These are phyloP conservation scores for Sebastes trivittatus DNA, from an alignment of 2,797 vertebrate species.

Conservation along the genomic window DNA sequence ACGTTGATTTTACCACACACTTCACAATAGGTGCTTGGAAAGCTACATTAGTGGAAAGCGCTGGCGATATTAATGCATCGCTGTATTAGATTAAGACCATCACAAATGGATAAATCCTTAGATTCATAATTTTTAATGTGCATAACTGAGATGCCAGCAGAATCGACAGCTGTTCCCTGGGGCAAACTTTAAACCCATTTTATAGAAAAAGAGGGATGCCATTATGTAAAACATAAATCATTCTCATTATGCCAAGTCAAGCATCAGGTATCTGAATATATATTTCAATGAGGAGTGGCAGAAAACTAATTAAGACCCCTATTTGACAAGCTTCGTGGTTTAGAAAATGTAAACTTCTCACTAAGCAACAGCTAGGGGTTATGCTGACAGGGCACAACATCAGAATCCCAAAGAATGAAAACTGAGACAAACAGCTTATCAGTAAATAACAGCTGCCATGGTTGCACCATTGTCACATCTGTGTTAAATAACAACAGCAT, in stretches of 20 bases:
- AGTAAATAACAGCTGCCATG: slow-evolving; percentile 28
- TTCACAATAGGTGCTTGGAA: slow-evolving; percentile 5
- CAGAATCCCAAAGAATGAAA: slow-evolving; percentile 33
- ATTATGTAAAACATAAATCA: slow-evolving; percentile 19
- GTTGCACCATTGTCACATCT: slow-evolving; percentile 11
- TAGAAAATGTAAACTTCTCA: background rate
- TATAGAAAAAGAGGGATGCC: background rate
- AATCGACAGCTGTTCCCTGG: background rate
- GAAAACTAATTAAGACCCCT: background rate
- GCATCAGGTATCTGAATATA: slow-evolving; percentile 1
- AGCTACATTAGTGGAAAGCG: background rate
- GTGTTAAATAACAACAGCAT: slow-evolving; percentile 3
- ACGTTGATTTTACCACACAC: background rate
- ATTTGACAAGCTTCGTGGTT: background rate
- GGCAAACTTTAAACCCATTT: slow-evolving; percentile 9
- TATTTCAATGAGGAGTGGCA: background rate
- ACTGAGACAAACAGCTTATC: slow-evolving; percentile 32
- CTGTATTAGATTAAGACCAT: background rate
- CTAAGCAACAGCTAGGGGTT: slow-evolving; percentile 1
- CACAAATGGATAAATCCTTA: background rate
- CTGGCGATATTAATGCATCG: background rate
- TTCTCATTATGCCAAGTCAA: slow-evolving; percentile 1
- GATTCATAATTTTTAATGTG: background rate
- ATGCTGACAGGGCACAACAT: background rate
- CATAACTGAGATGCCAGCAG: slow-evolving; percentile 4